Conservation (phyloP, 1,140 invertebrate species). For the Drosophila teissieri region DNA sequence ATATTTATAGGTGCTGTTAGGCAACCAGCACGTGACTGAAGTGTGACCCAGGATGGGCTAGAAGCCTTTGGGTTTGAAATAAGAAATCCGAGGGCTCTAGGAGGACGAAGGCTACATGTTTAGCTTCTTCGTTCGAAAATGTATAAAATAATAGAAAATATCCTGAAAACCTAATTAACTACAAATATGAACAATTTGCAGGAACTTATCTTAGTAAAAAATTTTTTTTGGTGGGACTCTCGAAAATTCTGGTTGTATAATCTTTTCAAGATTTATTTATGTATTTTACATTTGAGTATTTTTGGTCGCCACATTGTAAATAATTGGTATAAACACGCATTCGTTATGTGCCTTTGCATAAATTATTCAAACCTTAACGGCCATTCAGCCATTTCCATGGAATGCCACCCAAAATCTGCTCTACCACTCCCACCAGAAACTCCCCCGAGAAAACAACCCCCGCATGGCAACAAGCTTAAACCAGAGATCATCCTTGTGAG, state of each 20-base stretch:
- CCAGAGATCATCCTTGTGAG: constrained; percentile 36
- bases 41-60: constrained; percentile 41
- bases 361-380: neutral
- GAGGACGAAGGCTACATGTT: neutral
- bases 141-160: neutral
- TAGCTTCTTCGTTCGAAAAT: neutral
- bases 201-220: too few relatives aligned
- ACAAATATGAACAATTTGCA: too few relatives aligned
- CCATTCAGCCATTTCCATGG: constrained; percentile 6
- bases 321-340: neutral
- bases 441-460: constrained; percentile 34
- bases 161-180: too few relatives aligned
- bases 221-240: too few relatives aligned
- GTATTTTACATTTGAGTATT: neutral
- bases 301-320: neutral
- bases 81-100: neutral
- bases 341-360: constrained; percentile 18
- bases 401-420: constrained; percentile 28
- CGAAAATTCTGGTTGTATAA: too few relatives aligned
- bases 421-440: constrained; percentile 20
- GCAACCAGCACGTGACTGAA: constrained; percentile 68
- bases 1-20: constrained; percentile 45
- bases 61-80: neutral
- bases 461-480: constrained; percentile 11
- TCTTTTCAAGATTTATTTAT: too few relatives aligned